A percentile compares a stretch with the other conserved stretches of the same genome.
Evolutionary conservation across 2,113 vertebrate genomes (phyloP).

Genomic region (Megaceryle maxima): DNA sequence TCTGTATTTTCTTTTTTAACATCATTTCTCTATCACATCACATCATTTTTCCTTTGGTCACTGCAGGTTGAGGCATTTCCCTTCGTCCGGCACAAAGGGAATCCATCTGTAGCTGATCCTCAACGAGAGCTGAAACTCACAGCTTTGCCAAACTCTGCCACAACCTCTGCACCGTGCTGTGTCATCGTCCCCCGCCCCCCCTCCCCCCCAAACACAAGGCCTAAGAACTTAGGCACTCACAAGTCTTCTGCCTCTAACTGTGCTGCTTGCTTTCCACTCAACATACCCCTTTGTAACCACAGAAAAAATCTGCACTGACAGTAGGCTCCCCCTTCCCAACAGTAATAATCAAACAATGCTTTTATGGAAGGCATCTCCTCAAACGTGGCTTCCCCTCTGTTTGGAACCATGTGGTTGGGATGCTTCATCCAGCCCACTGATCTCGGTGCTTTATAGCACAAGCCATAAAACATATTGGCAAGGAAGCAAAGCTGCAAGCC

Average conservation of each 20-base stretch:
- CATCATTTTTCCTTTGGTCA: not conserved
- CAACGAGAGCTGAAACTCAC: not conserved
- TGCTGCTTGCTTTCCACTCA: not conserved
- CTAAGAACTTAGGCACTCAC: not conserved
- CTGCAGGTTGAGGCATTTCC: not conserved
- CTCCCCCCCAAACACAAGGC: not conserved
- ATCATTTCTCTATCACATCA: not conserved
- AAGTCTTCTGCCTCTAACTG: not conserved
- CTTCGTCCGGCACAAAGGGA: not conserved
- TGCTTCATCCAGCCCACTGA: not conserved
- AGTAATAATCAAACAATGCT: not conserved
- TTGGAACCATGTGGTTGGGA: not conserved
- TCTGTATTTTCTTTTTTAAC: not conserved
- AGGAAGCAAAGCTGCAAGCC: conserved; percentile 24
- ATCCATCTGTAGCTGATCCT: not conserved
- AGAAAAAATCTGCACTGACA: not conserved
- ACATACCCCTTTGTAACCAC: not conserved
- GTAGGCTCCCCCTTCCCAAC: not conserved
- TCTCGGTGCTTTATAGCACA: not conserved
- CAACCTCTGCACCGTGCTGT: not conserved
- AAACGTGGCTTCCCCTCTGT: not conserved
- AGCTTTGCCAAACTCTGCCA: not conserved
- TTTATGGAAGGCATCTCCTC: not conserved
- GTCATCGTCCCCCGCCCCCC: no score
- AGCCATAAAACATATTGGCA: conserved; percentile 14